Evolutionary conservation across 2,888 invertebrate genomes (phyloP).

Genomic region (Apamea anceps): DNA sequence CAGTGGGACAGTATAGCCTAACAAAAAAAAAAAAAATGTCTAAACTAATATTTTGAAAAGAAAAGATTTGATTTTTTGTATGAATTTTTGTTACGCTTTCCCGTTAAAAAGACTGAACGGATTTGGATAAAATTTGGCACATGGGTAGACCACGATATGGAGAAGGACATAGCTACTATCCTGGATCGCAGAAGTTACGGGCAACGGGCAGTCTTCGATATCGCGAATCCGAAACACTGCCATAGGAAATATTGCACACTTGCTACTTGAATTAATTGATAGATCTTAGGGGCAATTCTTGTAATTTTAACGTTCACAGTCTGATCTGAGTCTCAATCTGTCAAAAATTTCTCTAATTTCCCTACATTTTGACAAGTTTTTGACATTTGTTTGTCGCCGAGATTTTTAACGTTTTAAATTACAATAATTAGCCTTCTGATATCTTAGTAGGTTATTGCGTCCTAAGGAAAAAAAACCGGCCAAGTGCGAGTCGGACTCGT

Average conservation of each 20-base stretch:
- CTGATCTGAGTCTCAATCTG: too few relatives aligned
- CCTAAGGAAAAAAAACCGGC: not conserved
- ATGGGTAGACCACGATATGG: not conserved
- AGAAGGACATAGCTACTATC: not conserved
- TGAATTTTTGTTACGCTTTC: not conserved
- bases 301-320: too few relatives aligned
- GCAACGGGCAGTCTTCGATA: not conserved
- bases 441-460: not conserved
- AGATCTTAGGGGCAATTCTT: not conserved
- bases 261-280: not conserved
- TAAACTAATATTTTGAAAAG: too few relatives aligned
- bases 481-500: too few relatives aligned
- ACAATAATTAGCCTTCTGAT: not conserved
- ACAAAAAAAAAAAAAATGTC: too few relatives aligned
- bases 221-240: not conserved
- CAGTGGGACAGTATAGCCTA: too few relatives aligned
- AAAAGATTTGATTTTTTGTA: not conserved
- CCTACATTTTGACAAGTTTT: too few relatives aligned
- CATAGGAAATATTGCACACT: not conserved
- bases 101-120: not conserved
- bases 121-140: too few relatives aligned
- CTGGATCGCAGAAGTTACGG: not conserved
- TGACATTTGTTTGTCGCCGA: too few relatives aligned
- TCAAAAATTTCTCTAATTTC: too few relatives aligned
- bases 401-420: too few relatives aligned